Conservation (phyloP, 2,113 vertebrate genomes). For the Pipra filicauda region DNA sequence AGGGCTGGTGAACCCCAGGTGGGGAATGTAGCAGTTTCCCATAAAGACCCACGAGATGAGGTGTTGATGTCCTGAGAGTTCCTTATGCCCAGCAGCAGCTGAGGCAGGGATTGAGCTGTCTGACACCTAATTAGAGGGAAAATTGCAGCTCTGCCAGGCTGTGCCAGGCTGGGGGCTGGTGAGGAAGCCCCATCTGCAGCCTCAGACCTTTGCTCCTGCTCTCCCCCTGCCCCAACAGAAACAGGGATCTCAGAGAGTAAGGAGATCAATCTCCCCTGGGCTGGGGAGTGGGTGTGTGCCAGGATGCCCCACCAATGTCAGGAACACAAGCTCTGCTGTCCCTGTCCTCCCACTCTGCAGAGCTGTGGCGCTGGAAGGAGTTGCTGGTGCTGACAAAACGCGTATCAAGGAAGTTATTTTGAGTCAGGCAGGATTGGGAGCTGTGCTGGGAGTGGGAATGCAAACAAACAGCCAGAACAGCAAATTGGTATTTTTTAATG, state of each 20-base stretch:
- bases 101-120: not conserved
- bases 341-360: not conserved
- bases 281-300: not conserved
- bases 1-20: not conserved
- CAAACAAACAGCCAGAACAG: slow-evolving; percentile 23
- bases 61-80: not conserved
- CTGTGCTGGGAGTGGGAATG: not conserved
- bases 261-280: not conserved
- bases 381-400: not conserved
- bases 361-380: not conserved
- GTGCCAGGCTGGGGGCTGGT: not conserved
- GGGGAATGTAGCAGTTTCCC: not conserved
- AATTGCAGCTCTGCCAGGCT: not conserved
- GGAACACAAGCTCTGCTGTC: not conserved
- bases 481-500: slow-evolving; percentile 9
- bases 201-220: not conserved
- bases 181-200: not conserved
- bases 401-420: not conserved
- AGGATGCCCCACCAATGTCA: not conserved
- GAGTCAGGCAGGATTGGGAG: slow-evolving; percentile 12
- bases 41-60: not conserved
- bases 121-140: not conserved
- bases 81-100: not conserved
- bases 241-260: not conserved
- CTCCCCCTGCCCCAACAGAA: not conserved